Evolutionary conservation across 2,113 vertebrate genomes (phyloP), one percentile per base, ranked within the genome.

Genomic region (Callipepla californica): DNA sequence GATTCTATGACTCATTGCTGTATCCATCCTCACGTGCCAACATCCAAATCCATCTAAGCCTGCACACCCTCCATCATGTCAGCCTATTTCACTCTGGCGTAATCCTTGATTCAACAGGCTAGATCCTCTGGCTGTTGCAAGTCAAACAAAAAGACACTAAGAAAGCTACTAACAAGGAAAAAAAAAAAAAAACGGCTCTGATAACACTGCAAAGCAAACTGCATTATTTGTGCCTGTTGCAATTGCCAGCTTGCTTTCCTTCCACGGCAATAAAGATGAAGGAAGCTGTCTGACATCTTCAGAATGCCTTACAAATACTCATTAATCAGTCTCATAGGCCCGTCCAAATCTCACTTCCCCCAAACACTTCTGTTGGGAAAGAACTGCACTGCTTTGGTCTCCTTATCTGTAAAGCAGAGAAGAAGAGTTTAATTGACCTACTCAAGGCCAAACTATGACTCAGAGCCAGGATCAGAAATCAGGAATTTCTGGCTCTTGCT

Each of bases 381-480:
- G 45, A 70, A 50, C 72, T 80, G 63, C 7, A 47, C 47, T 69
- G 59, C 79, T 44, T 86, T 48, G 26, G 55, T 85, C 73, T 74
- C 67, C 83, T 90, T 90, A 95, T 94, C 94, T 93, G 42, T 73
- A 77, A 93, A 79, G 91, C 47, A 53, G 78, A 96, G 75, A 90
- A 79, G 75, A 90, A 76, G 74, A 89, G 69, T 50, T 89, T 69
- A 87, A 91, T 20, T 85, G 87, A 87, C 82, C 74, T 92, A 93
- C 76, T n/a, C 65, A 91, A 87, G 1, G 85, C 72, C 87, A 96
- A 92, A 65, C 51, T 45, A n/a, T 95, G 95, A 96, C 72, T 95
- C 93, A 95, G 89, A 91, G 38, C 61, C 70, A 85, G 51, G 65
- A 94, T 55, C 68, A 91, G 75, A 89, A 95, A 87, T 70, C 47